Base-by-base conservation (phyloP, 1,140 invertebrate species). In the Orius insidiosus region DNA sequence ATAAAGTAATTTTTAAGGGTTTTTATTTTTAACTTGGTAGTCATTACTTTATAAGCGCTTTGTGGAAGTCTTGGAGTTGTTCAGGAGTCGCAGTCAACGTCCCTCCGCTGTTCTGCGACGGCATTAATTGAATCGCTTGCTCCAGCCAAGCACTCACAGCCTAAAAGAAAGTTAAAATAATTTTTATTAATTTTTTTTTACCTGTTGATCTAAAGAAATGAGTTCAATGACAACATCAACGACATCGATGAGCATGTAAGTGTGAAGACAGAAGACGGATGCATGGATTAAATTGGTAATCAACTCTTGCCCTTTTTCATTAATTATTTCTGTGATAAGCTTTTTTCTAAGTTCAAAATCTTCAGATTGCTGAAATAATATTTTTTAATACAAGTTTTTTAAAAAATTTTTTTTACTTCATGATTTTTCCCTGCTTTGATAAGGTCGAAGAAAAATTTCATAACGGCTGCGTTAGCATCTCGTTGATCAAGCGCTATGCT, bases 391-490 rank as follows among this genome's bases (percentile, higher is more conserved):
- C n/a, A n/a, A n/a, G n/a, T n/a, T n/a, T n/a, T n/a, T n/a, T n/a
- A n/a, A n/a, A n/a, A n/a, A n/a, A n/a, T n/a, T n/a, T n/a, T n/a
- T 57, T 46, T 59, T 64, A 68, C 70, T 49, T 73, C 68, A 35
- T 63, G 60, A 49, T 62, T 68, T 49, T 72, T 64, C 19, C 75
- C 76, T 56, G 72, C 71, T 47, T 77, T 70, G 7, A 92, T 62
- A 19, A 92, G 65, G 59, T 90, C 85, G 49, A 71, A 76, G 42
- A 92, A 78, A 62, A 90, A 93, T 68, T 92, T 93, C 80, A 93
- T 92, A 10, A 96, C 88, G 11, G 88, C 90, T 15, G 78, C 77
- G 69, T 94, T 96, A 5, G 94, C 94, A 55, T 98, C 94, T 59
- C 81, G 77, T 62, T 98, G 93, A 61, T 96, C 89, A 35, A 97